Evolutionary conservation across 2,113 vertebrate species (phyloP), one percentile per base, ranked within the genome.

Genomic region (Thomomys bottae): DNA sequence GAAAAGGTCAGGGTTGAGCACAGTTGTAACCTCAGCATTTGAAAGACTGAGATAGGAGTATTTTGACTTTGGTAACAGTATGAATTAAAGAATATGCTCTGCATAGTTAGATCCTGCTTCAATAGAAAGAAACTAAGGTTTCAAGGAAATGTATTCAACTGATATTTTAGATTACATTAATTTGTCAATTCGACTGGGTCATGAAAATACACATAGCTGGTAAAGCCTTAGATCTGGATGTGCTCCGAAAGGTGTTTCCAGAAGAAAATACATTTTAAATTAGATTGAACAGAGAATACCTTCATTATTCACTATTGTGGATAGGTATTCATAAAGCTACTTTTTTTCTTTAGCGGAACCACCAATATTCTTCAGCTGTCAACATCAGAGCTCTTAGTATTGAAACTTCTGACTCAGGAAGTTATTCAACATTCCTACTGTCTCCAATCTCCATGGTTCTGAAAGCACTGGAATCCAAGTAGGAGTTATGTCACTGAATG

Each of bases 281-380:
- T 32, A 36, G 12, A 59, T 1, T 38, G 7, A 61, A 32, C 6
- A 61, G 68, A 34, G 11, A 34, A 45, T 45, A 45, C 6, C 11
- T 20, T 3, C 9, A 61, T 0, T 0, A 0, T 38, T 70, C 3
- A 45, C 20, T 64, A 42, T 0, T 59, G 14, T 32, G 18, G 11
- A 18, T 61, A 12, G 34, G 12, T 8, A 8, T 45, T 1, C n/a
- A 36, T 20, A 3, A 38, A 42, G 1, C 18, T 10, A 63, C 0
- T 26, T 45, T 8, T 45, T 45, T 45, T 45, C 11, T 59, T 59
- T 6, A 18, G 57, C 57, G 8, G 17, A 59, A 4, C 38, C 38
- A 71, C 2, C 5, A 11, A 3, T 42, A n/a, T n/a, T n/a, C 8
- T 73, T 42, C 36, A 21, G 2, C 30, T 21, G 20, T 42, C 2